Evolutionary conservation across 1,140 invertebrate genomes (phyloP).

Genomic region (Thaumatotibia leucotreta): DNA sequence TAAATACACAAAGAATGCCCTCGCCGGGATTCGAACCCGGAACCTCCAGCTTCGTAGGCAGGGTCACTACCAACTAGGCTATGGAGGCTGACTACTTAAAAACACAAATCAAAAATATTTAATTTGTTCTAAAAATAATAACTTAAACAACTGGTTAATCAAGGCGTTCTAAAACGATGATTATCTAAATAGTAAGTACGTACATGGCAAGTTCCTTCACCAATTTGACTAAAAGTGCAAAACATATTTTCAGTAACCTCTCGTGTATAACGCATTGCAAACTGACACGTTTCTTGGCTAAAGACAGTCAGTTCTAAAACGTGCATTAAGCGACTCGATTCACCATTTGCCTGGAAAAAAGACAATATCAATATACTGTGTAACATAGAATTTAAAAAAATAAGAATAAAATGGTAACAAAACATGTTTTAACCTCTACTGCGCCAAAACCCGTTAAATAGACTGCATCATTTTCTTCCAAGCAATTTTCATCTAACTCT

Average conservation of each 20-base stretch:
- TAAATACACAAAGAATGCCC: no score
- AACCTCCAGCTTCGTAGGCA: no score
- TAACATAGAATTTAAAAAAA: no score
- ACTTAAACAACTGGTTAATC: no score
- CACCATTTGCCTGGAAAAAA: slow-evolving; percentile 47
- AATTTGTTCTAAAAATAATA: no score
- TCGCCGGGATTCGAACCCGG: no score
- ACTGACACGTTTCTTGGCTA: slow-evolving; percentile 49
- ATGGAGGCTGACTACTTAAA: no score
- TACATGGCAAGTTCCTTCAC: slow-evolving; percentile 79
- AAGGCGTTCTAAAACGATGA: no score
- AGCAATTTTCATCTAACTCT: slow-evolving; percentile 25
- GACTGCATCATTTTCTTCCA: slow-evolving; percentile 44
- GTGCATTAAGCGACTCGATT: slow-evolving; percentile 43
- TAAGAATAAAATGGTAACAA: neutral
- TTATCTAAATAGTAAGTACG: slow-evolving; percentile 35
- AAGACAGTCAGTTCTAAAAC: slow-evolving; percentile 51
- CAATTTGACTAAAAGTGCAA: slow-evolving; percentile 75
- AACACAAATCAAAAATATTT: no score
- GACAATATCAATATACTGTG: neutral
- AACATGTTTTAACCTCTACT: slow-evolving; percentile 30
- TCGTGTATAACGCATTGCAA: slow-evolving; percentile 57
- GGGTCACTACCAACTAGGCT: no score
- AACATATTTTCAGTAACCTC: slow-evolving; percentile 66
- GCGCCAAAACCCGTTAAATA: slow-evolving; percentile 58